phyloP scores from a whole-genome alignment of 2,113 vertebrate genomes.

The Antigone vipio region DNA sequence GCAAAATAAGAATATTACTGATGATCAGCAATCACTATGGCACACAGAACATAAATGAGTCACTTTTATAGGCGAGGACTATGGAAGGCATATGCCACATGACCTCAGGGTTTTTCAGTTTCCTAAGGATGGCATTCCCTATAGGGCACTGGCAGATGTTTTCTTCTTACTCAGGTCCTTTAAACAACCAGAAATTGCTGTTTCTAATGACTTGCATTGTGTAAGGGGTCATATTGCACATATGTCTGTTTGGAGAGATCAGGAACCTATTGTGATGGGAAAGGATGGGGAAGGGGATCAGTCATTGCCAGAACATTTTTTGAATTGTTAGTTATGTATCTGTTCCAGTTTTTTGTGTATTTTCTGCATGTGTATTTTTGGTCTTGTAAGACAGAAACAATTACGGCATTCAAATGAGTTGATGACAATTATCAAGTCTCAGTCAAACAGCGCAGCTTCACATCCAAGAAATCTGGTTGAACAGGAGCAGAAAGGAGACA shows the following conservation, averaged over 20 bases:
- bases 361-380: neutral
- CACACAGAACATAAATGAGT: neutral
- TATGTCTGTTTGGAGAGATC: neutral
- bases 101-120: neutral
- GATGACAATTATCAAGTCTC: neutral
- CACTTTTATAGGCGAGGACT: neutral
- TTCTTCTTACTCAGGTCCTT: neutral
- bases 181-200: neutral
- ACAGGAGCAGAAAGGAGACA: neutral
- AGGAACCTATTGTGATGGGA: neutral
- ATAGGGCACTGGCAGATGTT: neutral
- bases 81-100: neutral
- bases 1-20: neutral
- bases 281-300: neutral
- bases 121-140: neutral
- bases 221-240: neutral
- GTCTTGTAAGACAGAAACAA: neutral
- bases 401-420: neutral
- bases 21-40: conserved; percentile 13
- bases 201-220: neutral
- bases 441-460: neutral
- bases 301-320: neutral
- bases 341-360: neutral
- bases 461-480: neutral
- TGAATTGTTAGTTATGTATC: neutral